These are phyloP conservation scores for Trididemnum miniatum DNA, from an alignment of 23 tunicate genomes.

Conservation along the genomic window DNA sequence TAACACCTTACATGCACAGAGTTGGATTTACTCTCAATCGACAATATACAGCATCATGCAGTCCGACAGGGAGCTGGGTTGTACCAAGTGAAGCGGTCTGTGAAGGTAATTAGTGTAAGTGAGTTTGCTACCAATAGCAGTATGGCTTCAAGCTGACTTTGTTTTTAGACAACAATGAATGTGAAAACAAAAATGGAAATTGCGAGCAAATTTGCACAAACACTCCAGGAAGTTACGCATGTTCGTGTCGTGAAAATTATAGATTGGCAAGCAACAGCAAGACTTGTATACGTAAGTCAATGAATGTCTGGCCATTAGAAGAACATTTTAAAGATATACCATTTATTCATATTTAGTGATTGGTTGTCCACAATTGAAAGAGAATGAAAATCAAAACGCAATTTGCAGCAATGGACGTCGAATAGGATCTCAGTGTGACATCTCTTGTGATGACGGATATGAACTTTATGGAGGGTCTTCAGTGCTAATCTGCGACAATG, in stretches of 20 bases:
- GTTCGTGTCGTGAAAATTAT: conserved; percentile 65
- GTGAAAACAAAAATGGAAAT: conserved; percentile 48
- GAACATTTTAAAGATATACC: neutral
- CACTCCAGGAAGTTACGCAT: conserved; percentile 36
- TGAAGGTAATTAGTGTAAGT: conserved; percentile 33
- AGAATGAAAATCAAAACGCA: conserved; percentile 23
- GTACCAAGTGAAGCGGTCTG: conserved; percentile 21
- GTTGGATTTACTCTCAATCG: conserved; percentile 47
- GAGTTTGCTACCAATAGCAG: no score
- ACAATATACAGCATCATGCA: conserved; percentile 37
- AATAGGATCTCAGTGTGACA: conserved; percentile 31
- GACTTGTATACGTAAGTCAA: conserved; percentile 69
- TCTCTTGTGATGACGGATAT: conserved; percentile 28
- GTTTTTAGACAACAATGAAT: conserved; percentile 69
- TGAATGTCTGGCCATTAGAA: neutral
- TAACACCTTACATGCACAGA: no score
- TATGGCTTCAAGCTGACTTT: no score
- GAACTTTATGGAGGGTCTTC: conserved; percentile 43
- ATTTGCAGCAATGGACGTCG: conserved; percentile 32
- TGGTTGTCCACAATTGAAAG: conserved; percentile 48
- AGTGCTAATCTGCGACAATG: conserved; percentile 39
- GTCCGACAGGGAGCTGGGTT: conserved; percentile 48
- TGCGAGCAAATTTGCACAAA: conserved; percentile 75
- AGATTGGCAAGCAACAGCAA: conserved; percentile 45
- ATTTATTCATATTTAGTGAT: conserved; percentile 19